Evolutionary conservation across 1,140 invertebrate genomes (phyloP), one percentile per base, ranked within the genome.

Genomic region (Pygmarrhopalites habei): DNA sequence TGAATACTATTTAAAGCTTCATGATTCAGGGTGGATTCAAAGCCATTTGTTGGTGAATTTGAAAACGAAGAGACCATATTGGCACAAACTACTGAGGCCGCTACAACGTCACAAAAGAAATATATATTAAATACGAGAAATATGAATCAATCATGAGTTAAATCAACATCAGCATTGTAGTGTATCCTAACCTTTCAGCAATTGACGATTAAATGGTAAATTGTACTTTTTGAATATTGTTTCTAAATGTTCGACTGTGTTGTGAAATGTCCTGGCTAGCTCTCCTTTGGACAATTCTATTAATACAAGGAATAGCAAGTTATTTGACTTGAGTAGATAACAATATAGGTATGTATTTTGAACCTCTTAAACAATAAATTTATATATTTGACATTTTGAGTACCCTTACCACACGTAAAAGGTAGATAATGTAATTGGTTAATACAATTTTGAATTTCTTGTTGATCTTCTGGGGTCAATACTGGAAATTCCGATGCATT

Each of bases 341-440:
- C n/a, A n/a, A n/a, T n/a, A n/a, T n/a, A n/a, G n/a, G n/a, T n/a
- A n/a, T n/a, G n/a, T n/a, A n/a, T n/a, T n/a, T n/a, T n/a, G n/a
- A n/a, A n/a, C n/a, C n/a, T n/a, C n/a, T n/a, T n/a, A n/a, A n/a
- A n/a, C n/a, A n/a, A n/a, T n/a, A n/a, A n/a, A n/a, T n/a, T n/a
- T n/a, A n/a, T n/a, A n/a, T n/a, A n/a, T n/a, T n/a, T n/a, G n/a
- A n/a, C n/a, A n/a, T n/a, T n/a, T n/a, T n/a, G n/a, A n/a, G n/a
- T n/a, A n/a, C n/a, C n/a, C n/a, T n/a, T n/a, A n/a, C n/a, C 65
- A 26, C 35, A 66, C 2, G 65, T 62, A 41, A 66, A 66, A 21
- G 59, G 56, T n/a, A 66, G 19, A 35, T 66, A 66, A 41, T 66
- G 65, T 23, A 66, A 44, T 46, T 66, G 29, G 21, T 62, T 58